Evolutionary conservation across 2,797 vertebrate genomes (phyloP).

Genomic region (Danio aesculapii): DNA sequence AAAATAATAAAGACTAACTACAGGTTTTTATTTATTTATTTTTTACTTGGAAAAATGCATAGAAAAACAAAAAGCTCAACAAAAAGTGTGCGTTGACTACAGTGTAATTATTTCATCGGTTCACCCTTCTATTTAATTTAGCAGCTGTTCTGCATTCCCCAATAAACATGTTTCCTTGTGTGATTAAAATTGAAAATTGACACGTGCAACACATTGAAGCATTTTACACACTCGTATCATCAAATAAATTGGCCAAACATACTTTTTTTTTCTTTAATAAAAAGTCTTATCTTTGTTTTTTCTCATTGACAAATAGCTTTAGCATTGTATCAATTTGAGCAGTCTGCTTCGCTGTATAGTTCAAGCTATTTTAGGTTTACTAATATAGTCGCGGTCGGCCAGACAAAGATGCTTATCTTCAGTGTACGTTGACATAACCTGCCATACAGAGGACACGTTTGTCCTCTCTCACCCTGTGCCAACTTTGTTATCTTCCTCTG

Average conservation of each 20-base stretch:
- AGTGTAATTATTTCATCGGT: no score
- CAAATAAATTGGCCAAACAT: not conserved
- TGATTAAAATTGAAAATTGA: no score
- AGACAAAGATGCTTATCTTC: slow-evolving; percentile 55
- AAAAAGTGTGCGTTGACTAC: no score
- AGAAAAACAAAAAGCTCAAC: no score
- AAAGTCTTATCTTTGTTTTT: not conserved
- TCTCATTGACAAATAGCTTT: not conserved
- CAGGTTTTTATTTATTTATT: no score
- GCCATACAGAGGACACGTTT: slow-evolving; percentile 58
- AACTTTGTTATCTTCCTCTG: slow-evolving; percentile 31
- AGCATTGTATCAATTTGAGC: not conserved
- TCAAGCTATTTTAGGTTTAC: slow-evolving; percentile 44
- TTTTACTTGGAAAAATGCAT: no score
- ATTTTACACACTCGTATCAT: not conserved
- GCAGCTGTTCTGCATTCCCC: no score
- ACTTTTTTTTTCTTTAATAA: not conserved
- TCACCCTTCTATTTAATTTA: no score
- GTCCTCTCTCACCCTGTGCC: slow-evolving; percentile 55
- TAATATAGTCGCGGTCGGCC: slow-evolving; percentile 69
- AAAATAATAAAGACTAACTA: no score
- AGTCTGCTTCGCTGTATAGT: not conserved
- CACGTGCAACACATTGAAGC: no score
- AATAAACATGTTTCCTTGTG: no score
- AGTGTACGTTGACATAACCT: slow-evolving; percentile 57